phyloP scores from a whole-genome alignment of 1,140 invertebrate species.

The Nebria ingens region DNA sequence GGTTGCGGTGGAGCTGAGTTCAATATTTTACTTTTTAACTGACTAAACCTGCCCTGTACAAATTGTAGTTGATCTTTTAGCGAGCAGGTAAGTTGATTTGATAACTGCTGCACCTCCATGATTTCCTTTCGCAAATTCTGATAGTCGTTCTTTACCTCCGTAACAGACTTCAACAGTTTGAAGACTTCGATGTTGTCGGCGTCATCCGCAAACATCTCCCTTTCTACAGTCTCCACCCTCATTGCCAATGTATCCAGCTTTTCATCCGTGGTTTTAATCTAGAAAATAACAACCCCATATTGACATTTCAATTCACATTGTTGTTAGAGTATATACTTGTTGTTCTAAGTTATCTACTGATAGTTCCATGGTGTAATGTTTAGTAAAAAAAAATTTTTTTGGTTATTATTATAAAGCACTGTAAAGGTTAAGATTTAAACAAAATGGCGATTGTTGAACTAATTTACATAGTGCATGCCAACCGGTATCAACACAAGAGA shows the following conservation, averaged over 20 bases:
- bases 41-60: constrained; percentile 31
- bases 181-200: constrained; percentile 29
- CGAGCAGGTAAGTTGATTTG: constrained; percentile 30
- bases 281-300: constrained; percentile 13
- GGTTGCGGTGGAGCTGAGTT: not conserved
- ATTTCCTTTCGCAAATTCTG: constrained; percentile 32
- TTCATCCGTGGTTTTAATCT: constrained; percentile 32
- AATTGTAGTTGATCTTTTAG: constrained; percentile 28
- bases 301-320: not conserved
- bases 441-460: no score
- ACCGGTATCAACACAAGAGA: no score
- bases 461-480: no score
- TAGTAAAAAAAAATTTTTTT: no score
- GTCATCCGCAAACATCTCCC: constrained; percentile 27
- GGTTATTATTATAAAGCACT: no score
- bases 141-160: constrained; percentile 32
- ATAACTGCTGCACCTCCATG: constrained; percentile 30
- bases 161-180: constrained; percentile 28
- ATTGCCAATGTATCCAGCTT: constrained; percentile 27
- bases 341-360: constrained; percentile 27
- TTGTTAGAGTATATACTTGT: constrained; percentile 20
- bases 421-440: no score
- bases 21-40: constrained; percentile 26
- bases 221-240: constrained; percentile 32
- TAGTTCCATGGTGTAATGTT: constrained; percentile 21